Base-by-base conservation (phyloP, 2,113 vertebrate species). In the Ochotona curzoniae region DNA sequence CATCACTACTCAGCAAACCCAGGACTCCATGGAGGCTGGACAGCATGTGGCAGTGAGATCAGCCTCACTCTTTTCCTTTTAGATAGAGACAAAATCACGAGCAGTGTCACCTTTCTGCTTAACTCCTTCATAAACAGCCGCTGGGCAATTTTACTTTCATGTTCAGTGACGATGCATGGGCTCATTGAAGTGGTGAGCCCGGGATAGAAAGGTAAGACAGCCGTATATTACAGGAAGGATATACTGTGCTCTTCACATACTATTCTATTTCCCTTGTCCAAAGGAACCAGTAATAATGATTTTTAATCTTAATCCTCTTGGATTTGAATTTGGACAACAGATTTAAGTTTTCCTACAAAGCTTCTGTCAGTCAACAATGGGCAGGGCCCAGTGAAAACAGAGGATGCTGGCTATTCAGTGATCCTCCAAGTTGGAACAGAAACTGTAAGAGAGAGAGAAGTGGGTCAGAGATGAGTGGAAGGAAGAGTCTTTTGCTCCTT, bases 301-400 rank as follows among this genome's bases (percentile, higher is more conserved):
- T 82, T 75, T 73, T 32, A 57, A 79, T 75, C 3, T 32, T 51
- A 66, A 66, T 67, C 87, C 7, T 47, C 82, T 84, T 71, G 20
- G 44, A 71, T 92, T 85, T 93, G 61, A 88, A 83, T 78, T 32
- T 85, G 32, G n/a, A 15, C 18, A 90, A 67, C 51, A 87, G 32
- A 91, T 64, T 71, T 6, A 75, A 35, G 47, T 57, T 67, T 78
- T 54, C 28, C 18, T 21, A 14, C 35, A 92, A 54, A 44, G 60
- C 1, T 63, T 25, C n/a, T 7, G 4, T 26, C n/a, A 83, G 23
- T 80, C 57, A 86, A 64, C 17, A 60, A 2, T 28, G 44, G 11
- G 15, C 23, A 84, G 8, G 6, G 11, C 6, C 17, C 0, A 9
- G 83, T 7, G 74, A 83, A 44, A 51, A 78, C n/a, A 57, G 9